Conservation (phyloP, 2,797 vertebrate species). For the Gastrophryne carolinensis region DNA sequence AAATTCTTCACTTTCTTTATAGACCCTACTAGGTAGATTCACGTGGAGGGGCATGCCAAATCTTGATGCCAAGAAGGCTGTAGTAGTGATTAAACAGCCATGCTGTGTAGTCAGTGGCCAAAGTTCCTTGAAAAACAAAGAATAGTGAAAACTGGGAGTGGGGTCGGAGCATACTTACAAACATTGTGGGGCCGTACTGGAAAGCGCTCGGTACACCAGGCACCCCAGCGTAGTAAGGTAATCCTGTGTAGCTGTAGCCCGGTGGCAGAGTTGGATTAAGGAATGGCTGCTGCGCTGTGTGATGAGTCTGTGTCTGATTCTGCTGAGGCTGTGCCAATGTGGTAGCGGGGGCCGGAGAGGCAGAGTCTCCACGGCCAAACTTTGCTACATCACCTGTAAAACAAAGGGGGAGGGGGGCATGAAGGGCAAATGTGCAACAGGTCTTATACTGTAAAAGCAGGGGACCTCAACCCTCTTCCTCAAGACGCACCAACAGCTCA, state of each 20-base stretch:
- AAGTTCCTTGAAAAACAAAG: too few species aligned
- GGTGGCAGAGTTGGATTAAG: slow-evolving; percentile 89
- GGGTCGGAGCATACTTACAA: slow-evolving; percentile 70
- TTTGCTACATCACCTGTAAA: slow-evolving; percentile 88
- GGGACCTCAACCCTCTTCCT: too few species aligned
- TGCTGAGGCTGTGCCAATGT: slow-evolving; percentile 82
- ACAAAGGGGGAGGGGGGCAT: background rate
- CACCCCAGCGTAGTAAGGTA: slow-evolving; percentile 88
- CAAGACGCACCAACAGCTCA: too few species aligned
- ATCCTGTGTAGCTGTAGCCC: slow-evolving; percentile 92
- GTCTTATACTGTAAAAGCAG: too few species aligned
- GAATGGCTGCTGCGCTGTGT: slow-evolving; percentile 90
- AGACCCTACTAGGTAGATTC: too few species aligned
- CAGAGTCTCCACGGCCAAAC: slow-evolving; percentile 91
- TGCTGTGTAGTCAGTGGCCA: too few species aligned
- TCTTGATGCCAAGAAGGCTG: too few species aligned
- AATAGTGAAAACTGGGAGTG: too few species aligned
- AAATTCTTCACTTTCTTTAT: too few species aligned
- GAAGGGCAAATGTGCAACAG: background rate
- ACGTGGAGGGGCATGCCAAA: too few species aligned
- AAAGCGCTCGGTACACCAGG: slow-evolving; percentile 88
- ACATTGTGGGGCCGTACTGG: slow-evolving; percentile 93
- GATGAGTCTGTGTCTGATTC: slow-evolving; percentile 87
- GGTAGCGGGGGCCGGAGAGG: slow-evolving; percentile 87
- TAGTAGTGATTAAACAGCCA: too few species aligned